Conservation (phyloP, 2,888 invertebrate species). For the Norana najaformis region DNA sequence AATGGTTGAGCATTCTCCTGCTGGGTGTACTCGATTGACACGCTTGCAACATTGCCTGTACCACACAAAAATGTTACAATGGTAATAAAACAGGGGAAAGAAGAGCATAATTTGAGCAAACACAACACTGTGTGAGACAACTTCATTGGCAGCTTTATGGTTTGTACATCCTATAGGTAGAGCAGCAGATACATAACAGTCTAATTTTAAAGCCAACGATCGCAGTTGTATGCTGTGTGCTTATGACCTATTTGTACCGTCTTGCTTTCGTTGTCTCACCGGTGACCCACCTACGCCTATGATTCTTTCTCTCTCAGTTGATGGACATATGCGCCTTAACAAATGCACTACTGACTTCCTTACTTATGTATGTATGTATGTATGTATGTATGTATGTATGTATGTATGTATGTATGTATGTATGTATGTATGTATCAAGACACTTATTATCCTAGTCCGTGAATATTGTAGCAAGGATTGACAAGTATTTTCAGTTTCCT, state of each 20-base stretch:
- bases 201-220: not conserved
- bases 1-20: not conserved
- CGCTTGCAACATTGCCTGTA: constrained; percentile 21
- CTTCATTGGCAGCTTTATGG: not conserved
- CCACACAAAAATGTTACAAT: not conserved
- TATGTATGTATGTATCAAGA: too few species aligned
- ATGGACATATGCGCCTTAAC: too few species aligned
- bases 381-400: too few species aligned
- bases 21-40: constrained; percentile 17
- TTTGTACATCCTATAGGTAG: not conserved
- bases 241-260: too few species aligned
- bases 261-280: too few species aligned
- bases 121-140: not conserved
- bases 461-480: not conserved
- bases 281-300: too few species aligned
- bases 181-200: not conserved
- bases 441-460: not conserved
- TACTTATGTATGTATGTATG: too few species aligned
- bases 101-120: not conserved
- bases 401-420: too few species aligned
- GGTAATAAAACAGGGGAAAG: not conserved
- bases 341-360: too few species aligned
- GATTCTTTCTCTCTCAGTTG: too few species aligned
- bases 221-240: not conserved
- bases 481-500: not conserved